Evolutionary conservation across 2,113 vertebrate species (phyloP), one percentile per base, ranked within the genome.

Genomic region (Miniopterus natalensis): DNA sequence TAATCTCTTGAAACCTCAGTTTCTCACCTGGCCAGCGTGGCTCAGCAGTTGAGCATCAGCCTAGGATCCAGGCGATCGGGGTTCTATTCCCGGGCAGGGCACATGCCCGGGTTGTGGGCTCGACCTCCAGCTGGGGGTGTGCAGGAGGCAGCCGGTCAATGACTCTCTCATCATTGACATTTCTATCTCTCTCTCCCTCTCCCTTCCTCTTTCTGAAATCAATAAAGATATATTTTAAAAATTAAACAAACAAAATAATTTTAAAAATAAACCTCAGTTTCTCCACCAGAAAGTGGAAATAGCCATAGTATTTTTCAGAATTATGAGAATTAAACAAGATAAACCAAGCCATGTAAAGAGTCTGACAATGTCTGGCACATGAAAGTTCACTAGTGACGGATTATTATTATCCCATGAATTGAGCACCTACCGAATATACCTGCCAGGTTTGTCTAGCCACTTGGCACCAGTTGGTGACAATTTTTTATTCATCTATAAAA

Each of bases 401-500:
- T 47, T 17, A 17, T 21, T 45, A 47, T 61, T 63, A 31, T 8
- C 61, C 27, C 40, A 27, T 1, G n/a, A 71, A 71, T 1, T 21
- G 18, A 79, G 27, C 29, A 21, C 21, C 71, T 36, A 17, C n/a
- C 2, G 1, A 36, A 61, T 31, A 55, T 25, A 55, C 25, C 31
- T 40, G 29, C 53, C 59, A 29, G 40, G 59, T 20, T 9, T 12
- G 23, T 65, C 85, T 63, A 29, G 45, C 12, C n/a, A 29, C 49
- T 55, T 8, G 51, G 65, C 25, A 17, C 7, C 36, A 23, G 21
- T 0, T 47, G 20, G 47, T 31, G 42, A 71, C 42, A 75, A 12
- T 2, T 47, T 68, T 90, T 90, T 59, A 47, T 45, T 88, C 15
- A 15, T 93, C 73, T 92, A 49, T 13, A n/a, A 55, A 88, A 63